phyloP scores from a whole-genome alignment of 2,888 invertebrate genomes.

The Lacanobia oleracea region DNA sequence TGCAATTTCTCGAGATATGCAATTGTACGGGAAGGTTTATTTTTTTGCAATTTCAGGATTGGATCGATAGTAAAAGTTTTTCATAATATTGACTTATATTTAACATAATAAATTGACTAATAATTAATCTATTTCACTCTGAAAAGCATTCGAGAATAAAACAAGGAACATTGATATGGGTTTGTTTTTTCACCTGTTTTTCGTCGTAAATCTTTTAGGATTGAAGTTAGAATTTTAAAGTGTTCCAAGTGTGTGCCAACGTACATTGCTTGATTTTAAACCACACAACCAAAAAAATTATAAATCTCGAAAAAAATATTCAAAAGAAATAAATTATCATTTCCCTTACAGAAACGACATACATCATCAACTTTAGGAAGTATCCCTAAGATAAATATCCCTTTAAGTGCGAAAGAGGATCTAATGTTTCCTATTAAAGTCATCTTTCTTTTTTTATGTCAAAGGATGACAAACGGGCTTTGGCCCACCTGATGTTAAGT shows the following conservation, averaged over 20 bases:
- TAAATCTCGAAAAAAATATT: slow-evolving; percentile 34
- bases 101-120: too few species aligned
- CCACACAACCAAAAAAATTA: background rate
- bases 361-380: slow-evolving; percentile 54
- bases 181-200: background rate
- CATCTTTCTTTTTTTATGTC: slow-evolving; percentile 69
- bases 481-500: slow-evolving; percentile 62
- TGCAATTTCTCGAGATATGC: too few species aligned
- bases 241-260: background rate
- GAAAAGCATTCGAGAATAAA: background rate
- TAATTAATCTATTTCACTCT: too few species aligned
- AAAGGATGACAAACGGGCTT: slow-evolving; percentile 61
- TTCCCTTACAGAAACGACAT: slow-evolving; percentile 39
- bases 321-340: slow-evolving; percentile 39
- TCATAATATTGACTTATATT: too few species aligned
- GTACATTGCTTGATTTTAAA: background rate
- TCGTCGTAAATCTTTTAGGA: background rate
- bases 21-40: too few species aligned
- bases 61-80: too few species aligned
- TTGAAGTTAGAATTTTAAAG: background rate
- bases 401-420: slow-evolving; percentile 62
- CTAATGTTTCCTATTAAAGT: slow-evolving; percentile 67
- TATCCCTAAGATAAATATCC: slow-evolving; percentile 48
- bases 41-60: too few species aligned
- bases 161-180: background rate